A percentile compares a stretch with the other conserved stretches of the same genome.
Conservation (phyloP, 2,888 invertebrate genomes). For the Melieria crassipennis region DNA sequence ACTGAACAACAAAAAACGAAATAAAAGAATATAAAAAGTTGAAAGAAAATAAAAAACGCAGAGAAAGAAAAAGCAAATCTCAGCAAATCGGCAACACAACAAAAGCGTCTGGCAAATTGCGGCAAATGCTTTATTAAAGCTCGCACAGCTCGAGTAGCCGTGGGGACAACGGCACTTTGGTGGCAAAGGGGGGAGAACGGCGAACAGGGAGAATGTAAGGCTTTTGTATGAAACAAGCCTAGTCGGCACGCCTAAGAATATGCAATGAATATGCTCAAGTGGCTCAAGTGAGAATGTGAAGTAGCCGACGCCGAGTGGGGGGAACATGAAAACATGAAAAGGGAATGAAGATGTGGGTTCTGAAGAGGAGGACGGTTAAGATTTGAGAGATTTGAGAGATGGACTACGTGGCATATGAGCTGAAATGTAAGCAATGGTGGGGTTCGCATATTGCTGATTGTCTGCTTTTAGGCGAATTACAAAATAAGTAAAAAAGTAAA, state of each 20-base stretch:
- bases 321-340: background rate
- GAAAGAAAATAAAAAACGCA: background rate
- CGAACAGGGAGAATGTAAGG: constrained; percentile 1
- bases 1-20: constrained; percentile 4
- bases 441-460: no score
- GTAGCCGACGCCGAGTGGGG: constrained; percentile 11
- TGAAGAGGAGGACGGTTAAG: no score
- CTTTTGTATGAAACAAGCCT: constrained; percentile 10
- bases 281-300: constrained; percentile 18
- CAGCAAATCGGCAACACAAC: background rate
- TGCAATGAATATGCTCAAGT: constrained; percentile 32
- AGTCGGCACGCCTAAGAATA: constrained; percentile 29
- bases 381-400: no score
- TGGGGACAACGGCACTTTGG: background rate
- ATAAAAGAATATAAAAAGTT: background rate
- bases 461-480: no score
- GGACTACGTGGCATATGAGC: no score
- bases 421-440: no score
- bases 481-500: no score
- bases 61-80: constrained; percentile 15
- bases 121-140: constrained; percentile 3
- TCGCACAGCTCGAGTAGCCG: constrained; percentile 13
- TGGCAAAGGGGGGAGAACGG: background rate
- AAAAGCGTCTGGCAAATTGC: no score
- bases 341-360: no score